These are phyloP conservation scores for Tenthredo notha DNA, from an alignment of 2,888 invertebrate species.

Conservation along the genomic window DNA sequence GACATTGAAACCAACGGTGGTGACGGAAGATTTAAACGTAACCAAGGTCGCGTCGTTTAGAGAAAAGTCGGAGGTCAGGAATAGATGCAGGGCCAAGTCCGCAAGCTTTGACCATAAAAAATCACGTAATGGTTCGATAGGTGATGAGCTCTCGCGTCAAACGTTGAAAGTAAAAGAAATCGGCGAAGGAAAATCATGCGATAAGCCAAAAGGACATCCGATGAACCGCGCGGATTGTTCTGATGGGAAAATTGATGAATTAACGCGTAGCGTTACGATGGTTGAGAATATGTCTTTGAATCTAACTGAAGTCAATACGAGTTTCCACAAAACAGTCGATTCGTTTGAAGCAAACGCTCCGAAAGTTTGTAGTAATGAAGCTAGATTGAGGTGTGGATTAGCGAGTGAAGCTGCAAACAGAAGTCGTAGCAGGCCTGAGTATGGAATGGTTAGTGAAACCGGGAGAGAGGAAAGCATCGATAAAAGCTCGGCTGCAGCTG, in stretches of 20 bases:
- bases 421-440: background rate
- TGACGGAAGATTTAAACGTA: background rate
- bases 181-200: background rate
- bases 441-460: background rate
- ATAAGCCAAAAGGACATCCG: background rate
- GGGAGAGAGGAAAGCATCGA: conserved; percentile 1
- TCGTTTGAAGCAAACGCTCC: conserved; percentile 4
- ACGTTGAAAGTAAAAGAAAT: background rate
- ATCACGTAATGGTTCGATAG: background rate
- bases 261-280: background rate
- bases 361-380: background rate
- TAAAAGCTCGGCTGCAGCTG: conserved; percentile 14
- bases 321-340: background rate
- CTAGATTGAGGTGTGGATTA: no score
- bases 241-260: background rate
- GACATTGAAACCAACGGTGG: background rate
- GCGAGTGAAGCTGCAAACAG: background rate
- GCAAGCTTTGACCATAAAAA: background rate
- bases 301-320: background rate
- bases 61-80: conserved; percentile 14
- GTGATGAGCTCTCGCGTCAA: background rate
- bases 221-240: background rate
- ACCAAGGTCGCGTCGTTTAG: background rate
- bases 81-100: background rate
- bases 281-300: background rate